Base-by-base conservation (phyloP, 2,888 invertebrate species). In the Ischnura elegans region DNA sequence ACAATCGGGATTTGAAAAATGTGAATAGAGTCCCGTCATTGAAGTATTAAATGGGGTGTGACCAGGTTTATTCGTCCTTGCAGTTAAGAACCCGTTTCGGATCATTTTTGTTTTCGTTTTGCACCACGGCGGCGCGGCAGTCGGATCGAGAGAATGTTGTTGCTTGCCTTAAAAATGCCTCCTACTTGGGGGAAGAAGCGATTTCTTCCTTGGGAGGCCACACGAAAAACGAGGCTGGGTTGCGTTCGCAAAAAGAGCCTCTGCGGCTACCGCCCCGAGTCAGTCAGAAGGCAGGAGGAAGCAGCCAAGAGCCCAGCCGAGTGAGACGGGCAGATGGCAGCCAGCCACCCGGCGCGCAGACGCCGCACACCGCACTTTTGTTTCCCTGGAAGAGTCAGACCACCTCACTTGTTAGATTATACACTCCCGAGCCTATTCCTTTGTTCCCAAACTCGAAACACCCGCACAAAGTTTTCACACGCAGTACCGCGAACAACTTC, bases 261-360 rank as follows among this genome's bases (percentile, higher is more conserved):
- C 90, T 55, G 61, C 55, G 61, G 36, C 42, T 61, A 66, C 90
- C 42, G 61, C 55, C 43, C 16, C 2, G 51, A 51, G 51, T 51
- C 51, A 51, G 51, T n/a, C n/a, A n/a, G 51, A 51, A 13, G 51
- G 51, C 6, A 45, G 61, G 90, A 90, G 90, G 90, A 90, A 90
- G 90, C 61, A 66, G 36, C 13, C 13, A 13, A 45, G 61, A 10
- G 29, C 42, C 21, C 87, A 90, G 55, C 90, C 55, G 61, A 90
- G 90, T 90, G 90, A 90, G 61, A 90, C 90, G 29, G 61, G 66
- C 90, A 66, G 90, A 90, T 66, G 66, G 90, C 43, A 66, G 90
- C n/a, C 55, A 90, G 90, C 90, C 90, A 90, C 61, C 29, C 25
- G 55, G 43, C 61, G 47, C 55, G 61, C 25, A 4, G 16, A n/a